These are phyloP conservation scores for Ephydatia muelleri DNA, from an alignment of 37 sponge, comb jelly and placozoan species.

Conservation along the genomic window DNA sequence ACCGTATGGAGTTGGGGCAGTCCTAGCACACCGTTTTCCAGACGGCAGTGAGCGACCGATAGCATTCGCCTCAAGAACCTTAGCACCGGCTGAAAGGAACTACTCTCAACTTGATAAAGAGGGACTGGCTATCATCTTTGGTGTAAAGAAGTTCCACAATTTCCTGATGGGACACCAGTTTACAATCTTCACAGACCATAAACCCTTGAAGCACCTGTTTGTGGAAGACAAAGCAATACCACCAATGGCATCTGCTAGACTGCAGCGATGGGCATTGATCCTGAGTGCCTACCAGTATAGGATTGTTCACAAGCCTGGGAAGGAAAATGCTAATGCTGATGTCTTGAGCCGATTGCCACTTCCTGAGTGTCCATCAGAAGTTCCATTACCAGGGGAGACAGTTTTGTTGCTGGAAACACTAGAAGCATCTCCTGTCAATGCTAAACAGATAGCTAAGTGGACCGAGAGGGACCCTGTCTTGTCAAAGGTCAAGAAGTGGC, in stretches of 20 bases:
- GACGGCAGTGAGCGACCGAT: constrained; percentile 29
- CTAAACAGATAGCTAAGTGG: constrained; percentile 24
- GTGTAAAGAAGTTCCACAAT: constrained; percentile 19
- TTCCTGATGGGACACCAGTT: constrained; percentile 17
- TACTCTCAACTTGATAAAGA: constrained; percentile 37
- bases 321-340: constrained; percentile 37
- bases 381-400: constrained; percentile 33
- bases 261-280: constrained; percentile 46
- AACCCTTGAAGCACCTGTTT: constrained; percentile 35
- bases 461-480: constrained; percentile 39
- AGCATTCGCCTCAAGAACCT: constrained; percentile 22
- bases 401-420: constrained; percentile 15
- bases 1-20: constrained; percentile 17
- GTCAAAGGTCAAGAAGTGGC: background rate
- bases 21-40: constrained; percentile 11
- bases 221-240: constrained; percentile 17
- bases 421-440: constrained; percentile 5
- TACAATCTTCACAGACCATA: constrained; percentile 31
- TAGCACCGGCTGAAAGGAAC: constrained; percentile 7
- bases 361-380: constrained; percentile 4
- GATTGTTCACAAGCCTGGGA: constrained; percentile 33
- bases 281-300: constrained; percentile 35
- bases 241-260: constrained; percentile 41
- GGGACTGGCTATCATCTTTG: constrained; percentile 18
- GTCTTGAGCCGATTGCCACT: constrained; percentile 34